Evolutionary conservation across 2,113 vertebrate genomes (phyloP).

Genomic region (Rhizomys pruinosus): DNA sequence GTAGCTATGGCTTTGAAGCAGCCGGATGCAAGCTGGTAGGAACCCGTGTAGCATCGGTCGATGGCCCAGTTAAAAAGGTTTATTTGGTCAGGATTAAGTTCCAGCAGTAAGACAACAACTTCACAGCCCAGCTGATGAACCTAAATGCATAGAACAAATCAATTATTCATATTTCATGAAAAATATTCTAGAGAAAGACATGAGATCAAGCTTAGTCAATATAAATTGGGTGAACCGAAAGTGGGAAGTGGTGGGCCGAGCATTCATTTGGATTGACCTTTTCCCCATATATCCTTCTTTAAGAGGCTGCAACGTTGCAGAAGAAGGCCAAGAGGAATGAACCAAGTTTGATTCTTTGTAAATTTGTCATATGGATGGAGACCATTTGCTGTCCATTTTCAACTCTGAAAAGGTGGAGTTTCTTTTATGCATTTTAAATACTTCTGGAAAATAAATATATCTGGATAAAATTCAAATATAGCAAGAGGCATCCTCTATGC

Average conservation of each 20-base stretch:
- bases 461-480: conserved; percentile 20
- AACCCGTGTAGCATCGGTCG: conserved; percentile 98
- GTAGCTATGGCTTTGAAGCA: conserved; percentile 99
- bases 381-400: not conserved
- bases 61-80: conserved; percentile 99
- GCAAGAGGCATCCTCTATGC: not conserved
- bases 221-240: not conserved
- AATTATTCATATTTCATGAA: not conserved
- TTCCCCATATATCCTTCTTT: not conserved
- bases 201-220: not conserved
- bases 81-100: conserved; percentile 97
- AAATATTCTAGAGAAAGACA: not conserved
- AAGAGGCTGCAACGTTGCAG: not conserved
- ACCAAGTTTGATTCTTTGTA: not conserved
- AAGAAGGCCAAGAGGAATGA: not conserved
- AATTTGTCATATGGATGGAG: not conserved
- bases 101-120: conserved; percentile 96
- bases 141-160: conserved; percentile 82
- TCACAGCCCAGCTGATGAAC: conserved; percentile 98
- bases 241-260: not conserved
- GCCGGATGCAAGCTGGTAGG: conserved; percentile 97
- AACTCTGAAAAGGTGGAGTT: not conserved
- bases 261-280: not conserved
- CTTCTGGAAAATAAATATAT: conserved; percentile 42
- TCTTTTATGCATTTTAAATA: not conserved